Conservation (phyloP, 64 coral and sea anemone genomes). For the Montipora sp. region DNA sequence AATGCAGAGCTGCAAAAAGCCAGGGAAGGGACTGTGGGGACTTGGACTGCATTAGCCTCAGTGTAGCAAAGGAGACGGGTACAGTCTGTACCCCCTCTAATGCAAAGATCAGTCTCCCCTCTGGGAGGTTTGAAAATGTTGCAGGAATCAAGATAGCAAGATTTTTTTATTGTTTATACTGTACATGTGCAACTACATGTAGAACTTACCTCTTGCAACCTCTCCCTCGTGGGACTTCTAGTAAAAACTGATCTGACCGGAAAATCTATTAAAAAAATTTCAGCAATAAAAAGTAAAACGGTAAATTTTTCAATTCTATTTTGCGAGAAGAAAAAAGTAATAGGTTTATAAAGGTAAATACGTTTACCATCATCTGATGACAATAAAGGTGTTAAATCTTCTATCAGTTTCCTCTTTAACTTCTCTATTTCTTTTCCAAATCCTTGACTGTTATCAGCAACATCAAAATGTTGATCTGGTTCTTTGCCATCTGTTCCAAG, state of each 20-base stretch:
- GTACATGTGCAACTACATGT: too few relatives aligned
- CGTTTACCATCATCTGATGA: slow-evolving; percentile 71
- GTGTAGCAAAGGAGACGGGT: too few relatives aligned
- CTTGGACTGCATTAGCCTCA: too few relatives aligned
- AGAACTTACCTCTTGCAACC: slow-evolving; percentile 29
- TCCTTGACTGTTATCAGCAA: background rate
- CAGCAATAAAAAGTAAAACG: background rate
- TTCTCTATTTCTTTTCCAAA: slow-evolving; percentile 41
- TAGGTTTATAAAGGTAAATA: background rate
- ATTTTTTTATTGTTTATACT: too few relatives aligned
- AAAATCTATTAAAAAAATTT: background rate
- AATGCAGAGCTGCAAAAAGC: too few relatives aligned
- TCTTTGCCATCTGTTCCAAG: slow-evolving; percentile 4
- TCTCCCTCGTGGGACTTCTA: slow-evolving; percentile 22
- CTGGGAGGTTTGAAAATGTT: too few relatives aligned
- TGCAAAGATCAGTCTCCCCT: too few relatives aligned
- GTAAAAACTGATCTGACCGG: background rate
- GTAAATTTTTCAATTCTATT: background rate
- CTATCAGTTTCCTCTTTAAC: slow-evolving; percentile 49
- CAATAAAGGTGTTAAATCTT: slow-evolving; percentile 44
- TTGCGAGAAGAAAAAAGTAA: too few relatives aligned
- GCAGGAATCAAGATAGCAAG: too few relatives aligned
- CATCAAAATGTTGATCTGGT: background rate
- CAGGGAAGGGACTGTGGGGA: too few relatives aligned
- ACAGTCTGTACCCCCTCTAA: too few relatives aligned